phyloP scores from a whole-genome alignment of 2,888 invertebrate species.

The Nomada lathburiana region DNA sequence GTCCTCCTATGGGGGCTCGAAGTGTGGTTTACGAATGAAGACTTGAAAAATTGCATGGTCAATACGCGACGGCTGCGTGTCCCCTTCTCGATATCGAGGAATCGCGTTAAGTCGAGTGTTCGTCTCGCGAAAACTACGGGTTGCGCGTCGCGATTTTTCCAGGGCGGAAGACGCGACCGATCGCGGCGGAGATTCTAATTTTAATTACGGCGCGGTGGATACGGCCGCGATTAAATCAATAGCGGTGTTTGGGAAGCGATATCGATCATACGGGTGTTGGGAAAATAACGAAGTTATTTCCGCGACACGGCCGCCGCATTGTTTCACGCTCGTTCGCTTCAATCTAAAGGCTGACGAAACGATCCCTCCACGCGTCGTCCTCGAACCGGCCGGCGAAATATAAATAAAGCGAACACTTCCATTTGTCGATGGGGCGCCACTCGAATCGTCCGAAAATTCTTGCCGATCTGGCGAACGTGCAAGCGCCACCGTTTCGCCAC shows the following conservation, averaged over 20 bases:
- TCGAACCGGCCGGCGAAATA: not conserved
- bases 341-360: slow-evolving; percentile 27
- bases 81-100: slow-evolving; percentile 17
- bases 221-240: slow-evolving; percentile 57
- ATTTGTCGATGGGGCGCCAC: too few relatives aligned
- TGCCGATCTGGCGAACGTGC: too few relatives aligned
- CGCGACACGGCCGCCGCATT: slow-evolving; percentile 33
- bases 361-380: not conserved
- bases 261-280: slow-evolving; percentile 63
- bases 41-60: slow-evolving; percentile 39
- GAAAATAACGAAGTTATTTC: slow-evolving; percentile 62
- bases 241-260: slow-evolving; percentile 54
- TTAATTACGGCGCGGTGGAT: slow-evolving; percentile 57
- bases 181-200: slow-evolving; percentile 48
- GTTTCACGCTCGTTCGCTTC: slow-evolving; percentile 9
- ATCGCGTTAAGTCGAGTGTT: slow-evolving; percentile 36
- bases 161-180: not conserved
- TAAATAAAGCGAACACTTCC: not conserved
- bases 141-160: not conserved
- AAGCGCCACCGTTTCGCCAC: too few relatives aligned
- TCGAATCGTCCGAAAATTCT: too few relatives aligned
- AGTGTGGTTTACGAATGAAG: slow-evolving; percentile 52
- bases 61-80: slow-evolving; percentile 22
- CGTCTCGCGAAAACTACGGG: slow-evolving; percentile 26
- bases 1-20: slow-evolving; percentile 23